Base-by-base conservation (phyloP, 1,140 invertebrate species). In the Anagrus nilaparvatae region DNA sequence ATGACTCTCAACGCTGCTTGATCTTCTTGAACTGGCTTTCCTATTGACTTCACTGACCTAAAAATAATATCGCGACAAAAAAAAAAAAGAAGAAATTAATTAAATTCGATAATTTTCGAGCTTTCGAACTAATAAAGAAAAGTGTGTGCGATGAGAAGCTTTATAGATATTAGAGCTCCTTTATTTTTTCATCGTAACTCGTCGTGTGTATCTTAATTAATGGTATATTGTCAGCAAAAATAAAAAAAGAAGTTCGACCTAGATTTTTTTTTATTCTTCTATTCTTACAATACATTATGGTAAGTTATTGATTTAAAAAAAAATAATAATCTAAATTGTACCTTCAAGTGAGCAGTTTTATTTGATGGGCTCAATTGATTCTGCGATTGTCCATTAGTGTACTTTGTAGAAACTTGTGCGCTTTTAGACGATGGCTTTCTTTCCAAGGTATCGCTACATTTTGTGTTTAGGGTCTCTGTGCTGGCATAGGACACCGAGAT, bases 401-500 rank as follows among this genome's bases (percentile, higher is more conserved):
- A 65, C 43, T 64, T 56, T n/a, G 66, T 59, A 3, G 62, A 65
- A 21, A 61, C 47, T 41, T 65, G 56, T 13, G 62, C 66, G 43
- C 56, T 60, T 31, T 42, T 63, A n/a, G n/a, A n/a, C 34, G 60
- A 66, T 14, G 62, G 60, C 7, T 62, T 65, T 14, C 60, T 55
- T 40, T 66, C 60, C 17, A 66, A 54, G 13, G 58, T 63, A 51
- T 64, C 64, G 52, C 66, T 64, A 43, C 60, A 67, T 48, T 66
- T 67, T 9, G 61, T 55, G 57, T 72, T 73, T 40, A 84, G 74
- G 50, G 82, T 82, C 47, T 87, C 83, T 32, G 76, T 80, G 34
- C 81, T 84, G 12, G 84, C 84, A 62, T 86, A 87, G 5, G 82
- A 85, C 2, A 87, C 82, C 44, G 81, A 85, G 43, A 87, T 87